Evolutionary conservation across 2,113 vertebrate species (phyloP), one percentile per base, ranked within the genome.

Genomic region (Phalacrocorax carbo): DNA sequence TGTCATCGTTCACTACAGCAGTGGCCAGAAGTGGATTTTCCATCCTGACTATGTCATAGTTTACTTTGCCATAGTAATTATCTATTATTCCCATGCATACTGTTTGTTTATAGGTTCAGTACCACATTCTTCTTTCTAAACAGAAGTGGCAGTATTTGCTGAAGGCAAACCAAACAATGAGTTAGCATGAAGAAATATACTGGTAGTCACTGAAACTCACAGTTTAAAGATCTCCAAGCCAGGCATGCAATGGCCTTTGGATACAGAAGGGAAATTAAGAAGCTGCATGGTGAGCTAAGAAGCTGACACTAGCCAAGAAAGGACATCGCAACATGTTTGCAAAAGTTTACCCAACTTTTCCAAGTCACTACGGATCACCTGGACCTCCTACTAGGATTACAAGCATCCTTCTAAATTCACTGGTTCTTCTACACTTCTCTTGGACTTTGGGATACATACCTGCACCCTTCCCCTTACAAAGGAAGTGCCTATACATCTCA

Each of bases 1-100:
- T 57, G 21, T 86, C 90, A 88, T 71, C 71, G 36, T 66, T 94
- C 52, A 52, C 36, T 88, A 55, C 36, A 64, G 60, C 29, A 75
- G 46, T 36, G 30, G 42, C 25, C 82, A 93, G 57, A 94, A 94
- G 88, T 68, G 69, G 64, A 82, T 94, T 96, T 97, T 96, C 94
- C 80, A 52, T 93, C 38, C 82, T 92, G 61, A 71, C 72, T 58
- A 86, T 80, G 76, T 90, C 85, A 75, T n/a, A 88, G 90, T 96
- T 96, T 95, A 94, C 90, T 93, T 71, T 32, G 15, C 86, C 60
- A 55, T 9, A 64, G 64, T 64, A 94, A 90, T 96, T 94, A 80
- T 75, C 86, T 71, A 52, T 88, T 94, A 86, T 85, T 92, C 60
- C 48, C 68, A 75, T 55, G 60, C 71, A 86, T 68, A 52, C 32